Evolutionary conservation across 2,113 vertebrate genomes (phyloP), one percentile per base, ranked within the genome.

Genomic region (Heteronetta atricapilla): DNA sequence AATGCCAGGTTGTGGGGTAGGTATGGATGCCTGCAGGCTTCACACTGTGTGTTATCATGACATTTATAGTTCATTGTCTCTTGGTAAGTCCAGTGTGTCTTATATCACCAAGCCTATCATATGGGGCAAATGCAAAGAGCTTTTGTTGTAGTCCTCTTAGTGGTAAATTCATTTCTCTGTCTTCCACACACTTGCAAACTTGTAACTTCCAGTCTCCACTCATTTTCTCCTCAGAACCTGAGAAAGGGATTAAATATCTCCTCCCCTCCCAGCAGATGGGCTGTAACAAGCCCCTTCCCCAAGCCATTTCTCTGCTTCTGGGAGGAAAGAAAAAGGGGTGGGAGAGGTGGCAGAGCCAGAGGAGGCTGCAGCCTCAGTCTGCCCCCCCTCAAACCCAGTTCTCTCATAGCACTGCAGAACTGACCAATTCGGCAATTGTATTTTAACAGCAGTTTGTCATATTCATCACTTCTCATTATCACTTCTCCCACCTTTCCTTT

Each of bases 301-400:
- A 1, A 38, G 55, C 10, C 16, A 40, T 28, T 2, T 0, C 17
- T 68, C 17, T n/a, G 16, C 10, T 17, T 36, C 67, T 36, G 28
- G 17, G 9, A 48, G 17, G 6, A 10, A 50, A 52, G 6, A 8
- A 20, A 36, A 83, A 18, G 13, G 44, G 5, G 13, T 89, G 33
- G 7, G 83, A 59, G n/a, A 36, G 5, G 23, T n/a, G 74, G 40
- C 23, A 79, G 70, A 69, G 31, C 21, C 2, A 2, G 8, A 34
- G 29, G 6, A 64, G 10, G 17, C 19, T 62, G 25, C 34, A 77
- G 21, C 21, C 18, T 83, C 11, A 14, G 6, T 33, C 46, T 87
- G 28, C 38, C 15, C 21, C 33, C 15, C 2, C 11, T 18, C 7
- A 77, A 86, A 64, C 10, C 13, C 17, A 42, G 16, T 33, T 70